Evolutionary conservation across 2,113 vertebrate species (phyloP), one percentile per base, ranked within the genome.

Genomic region (Phylloscopus whistleri): DNA sequence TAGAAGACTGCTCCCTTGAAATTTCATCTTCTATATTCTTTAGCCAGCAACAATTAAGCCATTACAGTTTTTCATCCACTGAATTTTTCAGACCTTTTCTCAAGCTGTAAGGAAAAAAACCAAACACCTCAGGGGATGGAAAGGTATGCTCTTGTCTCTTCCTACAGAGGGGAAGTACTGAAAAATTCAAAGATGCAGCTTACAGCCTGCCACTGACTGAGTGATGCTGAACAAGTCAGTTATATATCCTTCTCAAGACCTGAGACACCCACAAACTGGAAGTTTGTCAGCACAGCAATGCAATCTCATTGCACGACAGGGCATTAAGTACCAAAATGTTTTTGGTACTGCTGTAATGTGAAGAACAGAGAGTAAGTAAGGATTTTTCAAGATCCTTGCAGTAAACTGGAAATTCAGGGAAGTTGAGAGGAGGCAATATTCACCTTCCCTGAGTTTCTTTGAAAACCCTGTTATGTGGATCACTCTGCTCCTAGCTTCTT

Each of bases 231-330:
- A 46, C 68, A 53, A 35, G 18, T 49, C 63, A 87, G 9, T 11
- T 12, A n/a, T 20, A 1, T 10, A 2, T 6, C 26, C 30, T 1
- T 2, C 53, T 67, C 39, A 2, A 70, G 33, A 63, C 10, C 51
- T 27, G 3, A 77, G 37, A 13, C 37, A 87, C 9, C 27, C 30
- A 56, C 43, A 58, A 28, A 62, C 10, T n/a, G 26, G 16, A 75
- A 58, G 7, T 39, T 67, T 9, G 2, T 43, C 43, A 43, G 73
- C 41, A 41, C 23, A 78, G 48, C 3, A 0, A 18, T 37, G 43
- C 0, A 1, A 22, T 80, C 23, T 35, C 10, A 11, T 30, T 55
- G 9, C 33, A 8, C 2, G 1, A 58, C 21, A 56, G 12, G 30
- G 7, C 33, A 81, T 15, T 26, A 23, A 87, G 28, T 43, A 33